Conservation (phyloP, 2,797 vertebrate species). For the Xyrichtys novacula region DNA sequence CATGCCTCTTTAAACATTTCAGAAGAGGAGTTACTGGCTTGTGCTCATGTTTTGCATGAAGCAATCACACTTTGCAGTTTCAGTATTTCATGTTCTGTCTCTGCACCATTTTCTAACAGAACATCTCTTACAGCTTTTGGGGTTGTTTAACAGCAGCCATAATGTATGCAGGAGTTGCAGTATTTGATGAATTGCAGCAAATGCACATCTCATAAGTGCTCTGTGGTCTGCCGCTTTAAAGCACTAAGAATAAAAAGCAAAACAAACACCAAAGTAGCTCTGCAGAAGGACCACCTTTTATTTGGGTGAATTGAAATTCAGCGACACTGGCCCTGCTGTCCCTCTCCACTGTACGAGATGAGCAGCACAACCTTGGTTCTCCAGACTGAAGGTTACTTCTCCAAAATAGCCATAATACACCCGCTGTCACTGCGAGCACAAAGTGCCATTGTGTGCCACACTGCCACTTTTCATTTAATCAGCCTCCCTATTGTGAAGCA, state of each 20-base stretch:
- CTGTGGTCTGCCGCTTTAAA: slow-evolving; percentile 13
- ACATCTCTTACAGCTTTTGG: too few relatives aligned
- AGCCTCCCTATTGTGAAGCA: slow-evolving; percentile 62
- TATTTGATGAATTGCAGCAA: not conserved
- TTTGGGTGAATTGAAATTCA: slow-evolving; percentile 26
- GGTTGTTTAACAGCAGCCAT: too few relatives aligned
- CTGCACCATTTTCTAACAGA: too few relatives aligned
- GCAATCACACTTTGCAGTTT: too few relatives aligned
- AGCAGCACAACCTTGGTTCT: slow-evolving; percentile 51
- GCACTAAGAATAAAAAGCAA: slow-evolving; percentile 3
- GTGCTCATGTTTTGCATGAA: too few relatives aligned
- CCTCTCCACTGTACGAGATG: slow-evolving; percentile 12
- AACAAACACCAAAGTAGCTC: not conserved
- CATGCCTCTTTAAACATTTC: too few relatives aligned
- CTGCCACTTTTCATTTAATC: slow-evolving; percentile 71
- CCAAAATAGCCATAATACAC: slow-evolving; percentile 54
- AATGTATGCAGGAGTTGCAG: too few relatives aligned
- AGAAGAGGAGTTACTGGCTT: too few relatives aligned
- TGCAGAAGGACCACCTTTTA: not conserved
- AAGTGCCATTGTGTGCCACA: slow-evolving; percentile 58
- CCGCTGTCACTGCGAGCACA: slow-evolving; percentile 51
- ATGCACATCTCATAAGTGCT: slow-evolving; percentile 5
- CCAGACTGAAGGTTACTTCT: slow-evolving; percentile 59
- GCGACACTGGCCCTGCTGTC: slow-evolving; percentile 1
- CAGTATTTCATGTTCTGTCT: too few relatives aligned